phyloP scores from a whole-genome alignment of 1,140 invertebrate genomes.

The Acarapis woodi region DNA sequence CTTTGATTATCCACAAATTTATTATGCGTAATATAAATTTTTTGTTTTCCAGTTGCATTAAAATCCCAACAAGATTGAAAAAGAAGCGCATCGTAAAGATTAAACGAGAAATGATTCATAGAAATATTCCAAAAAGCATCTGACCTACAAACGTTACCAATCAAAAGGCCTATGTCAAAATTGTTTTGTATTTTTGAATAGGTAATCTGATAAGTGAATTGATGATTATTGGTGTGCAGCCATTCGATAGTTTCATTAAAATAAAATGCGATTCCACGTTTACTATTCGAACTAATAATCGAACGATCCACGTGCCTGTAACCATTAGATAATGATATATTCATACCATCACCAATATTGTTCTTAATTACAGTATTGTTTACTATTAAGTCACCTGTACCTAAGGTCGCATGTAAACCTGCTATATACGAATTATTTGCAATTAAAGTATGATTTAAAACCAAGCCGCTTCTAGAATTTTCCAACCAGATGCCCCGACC shows the following conservation, averaged over 20 bases:
- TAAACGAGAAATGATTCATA: slow-evolving; percentile 48
- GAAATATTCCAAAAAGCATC: slow-evolving; percentile 36
- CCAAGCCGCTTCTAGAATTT: slow-evolving; percentile 44
- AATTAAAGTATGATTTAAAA: slow-evolving; percentile 46
- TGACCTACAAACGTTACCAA: slow-evolving; percentile 29
- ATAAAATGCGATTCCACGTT: slow-evolving; percentile 57
- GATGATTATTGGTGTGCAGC: slow-evolving; percentile 22
- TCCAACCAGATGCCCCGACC: slow-evolving; percentile 67
- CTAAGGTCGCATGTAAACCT: slow-evolving; percentile 50
- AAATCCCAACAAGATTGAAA: slow-evolving; percentile 41
- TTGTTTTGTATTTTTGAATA: slow-evolving; percentile 61
- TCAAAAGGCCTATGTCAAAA: slow-evolving; percentile 44
- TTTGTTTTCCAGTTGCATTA: slow-evolving; percentile 10
- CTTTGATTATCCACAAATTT: slow-evolving; percentile 33
- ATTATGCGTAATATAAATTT: slow-evolving; percentile 55
- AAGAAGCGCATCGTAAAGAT: slow-evolving; percentile 38
- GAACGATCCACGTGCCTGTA: slow-evolving; percentile 55
- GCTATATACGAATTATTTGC: slow-evolving; percentile 58
- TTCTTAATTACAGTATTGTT: slow-evolving; percentile 58
- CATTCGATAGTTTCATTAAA: slow-evolving; percentile 58
- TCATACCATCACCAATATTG: slow-evolving; percentile 42
- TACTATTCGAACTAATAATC: slow-evolving; percentile 34
- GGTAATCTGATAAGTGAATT: slow-evolving; percentile 24
- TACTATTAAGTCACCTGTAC: slow-evolving; percentile 69
- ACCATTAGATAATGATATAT: slow-evolving; percentile 63